A percentile compares a stretch with the other conserved stretches of the same genome.
Evolutionary conservation across 1,140 invertebrate species (phyloP).

Genomic region (Trichoplusia ni): DNA sequence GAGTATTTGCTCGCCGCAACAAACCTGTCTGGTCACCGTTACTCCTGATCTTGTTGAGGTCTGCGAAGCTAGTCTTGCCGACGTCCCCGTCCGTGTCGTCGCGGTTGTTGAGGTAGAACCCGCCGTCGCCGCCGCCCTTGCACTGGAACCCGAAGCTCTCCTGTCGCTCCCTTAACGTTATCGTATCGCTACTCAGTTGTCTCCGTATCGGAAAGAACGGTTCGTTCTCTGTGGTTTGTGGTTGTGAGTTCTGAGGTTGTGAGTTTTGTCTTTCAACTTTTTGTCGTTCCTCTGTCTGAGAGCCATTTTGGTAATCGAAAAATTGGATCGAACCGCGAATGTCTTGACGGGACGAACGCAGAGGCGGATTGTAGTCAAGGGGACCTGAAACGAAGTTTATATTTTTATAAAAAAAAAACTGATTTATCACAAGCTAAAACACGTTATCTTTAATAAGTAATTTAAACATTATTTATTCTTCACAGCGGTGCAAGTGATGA

Average conservation of each 20-base stretch:
- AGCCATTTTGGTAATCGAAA: slow-evolving; percentile 78
- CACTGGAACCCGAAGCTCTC: slow-evolving; percentile 81
- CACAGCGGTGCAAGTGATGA: too few species aligned
- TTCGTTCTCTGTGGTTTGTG: slow-evolving; percentile 68
- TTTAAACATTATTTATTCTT: too few species aligned
- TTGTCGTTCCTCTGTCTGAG: slow-evolving; percentile 39
- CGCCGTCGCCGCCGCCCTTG: slow-evolving; percentile 63
- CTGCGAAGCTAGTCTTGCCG: slow-evolving; percentile 88
- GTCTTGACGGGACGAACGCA: slow-evolving; percentile 88
- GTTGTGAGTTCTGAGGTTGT: slow-evolving; percentile 59
- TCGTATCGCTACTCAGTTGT: slow-evolving; percentile 82
- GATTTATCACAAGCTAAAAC: too few species aligned
- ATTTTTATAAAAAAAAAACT: background rate
- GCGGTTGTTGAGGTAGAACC: slow-evolving; percentile 76
- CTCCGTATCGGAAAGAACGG: slow-evolving; percentile 73
- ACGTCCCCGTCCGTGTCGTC: slow-evolving; percentile 79
- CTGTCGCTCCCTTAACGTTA: slow-evolving; percentile 73
- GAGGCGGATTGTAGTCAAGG: slow-evolving; percentile 81
- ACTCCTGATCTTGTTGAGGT: slow-evolving; percentile 84
- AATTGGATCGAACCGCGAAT: slow-evolving; percentile 87
- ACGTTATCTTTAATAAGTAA: too few species aligned
- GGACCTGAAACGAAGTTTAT: slow-evolving; percentile 48
- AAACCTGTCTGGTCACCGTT: slow-evolving; percentile 80
- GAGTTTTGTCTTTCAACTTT: slow-evolving; percentile 57
- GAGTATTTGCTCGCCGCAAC: slow-evolving; percentile 22